Conservation (phyloP, 2,888 invertebrate species). For the Caenorhabditis sulstoni region DNA sequence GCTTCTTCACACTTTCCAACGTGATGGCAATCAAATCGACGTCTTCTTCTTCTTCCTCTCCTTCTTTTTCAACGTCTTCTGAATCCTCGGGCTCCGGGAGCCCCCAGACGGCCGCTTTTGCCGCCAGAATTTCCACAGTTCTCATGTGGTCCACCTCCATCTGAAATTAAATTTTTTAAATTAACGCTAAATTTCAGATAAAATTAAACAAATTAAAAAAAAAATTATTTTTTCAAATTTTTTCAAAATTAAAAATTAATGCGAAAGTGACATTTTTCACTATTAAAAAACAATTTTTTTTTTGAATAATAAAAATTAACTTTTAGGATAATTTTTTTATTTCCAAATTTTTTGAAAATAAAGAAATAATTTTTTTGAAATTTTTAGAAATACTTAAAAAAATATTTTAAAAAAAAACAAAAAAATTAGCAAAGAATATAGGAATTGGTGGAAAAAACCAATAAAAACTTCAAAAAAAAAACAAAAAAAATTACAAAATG, state of each 20-base stretch:
- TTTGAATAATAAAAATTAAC: too few species aligned
- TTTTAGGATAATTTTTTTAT: too few species aligned
- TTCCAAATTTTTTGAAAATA: too few species aligned
- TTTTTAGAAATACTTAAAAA: not conserved
- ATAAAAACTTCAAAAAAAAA: not conserved
- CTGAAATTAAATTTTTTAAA: slow-evolving; percentile 9
- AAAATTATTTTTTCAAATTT: not conserved
- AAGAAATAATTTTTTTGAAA: not conserved
- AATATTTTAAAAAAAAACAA: not conserved
- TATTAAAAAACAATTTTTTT: too few species aligned
- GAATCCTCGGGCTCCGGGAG: slow-evolving; percentile 42
- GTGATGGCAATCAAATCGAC: slow-evolving; percentile 37
- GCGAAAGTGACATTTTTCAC: too few species aligned
- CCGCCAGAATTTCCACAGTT: slow-evolving; percentile 66
- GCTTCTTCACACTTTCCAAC: slow-evolving; percentile 34
- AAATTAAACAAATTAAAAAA: slow-evolving; percentile 7
- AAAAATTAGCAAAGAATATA: slow-evolving; percentile 14
- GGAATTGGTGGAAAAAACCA: too few species aligned
- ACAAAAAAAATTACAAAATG: slow-evolving; percentile 1
- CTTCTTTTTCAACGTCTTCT: slow-evolving; percentile 1
- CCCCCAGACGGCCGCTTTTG: slow-evolving; percentile 58
- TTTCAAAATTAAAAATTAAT: slow-evolving; percentile 9
- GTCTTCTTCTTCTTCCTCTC: slow-evolving; percentile 21
- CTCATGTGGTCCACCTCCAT: slow-evolving; percentile 71
- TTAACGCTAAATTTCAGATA: too few species aligned